Evolutionary conservation across 2,113 vertebrate genomes (phyloP).

Genomic region (Sitta europaea): DNA sequence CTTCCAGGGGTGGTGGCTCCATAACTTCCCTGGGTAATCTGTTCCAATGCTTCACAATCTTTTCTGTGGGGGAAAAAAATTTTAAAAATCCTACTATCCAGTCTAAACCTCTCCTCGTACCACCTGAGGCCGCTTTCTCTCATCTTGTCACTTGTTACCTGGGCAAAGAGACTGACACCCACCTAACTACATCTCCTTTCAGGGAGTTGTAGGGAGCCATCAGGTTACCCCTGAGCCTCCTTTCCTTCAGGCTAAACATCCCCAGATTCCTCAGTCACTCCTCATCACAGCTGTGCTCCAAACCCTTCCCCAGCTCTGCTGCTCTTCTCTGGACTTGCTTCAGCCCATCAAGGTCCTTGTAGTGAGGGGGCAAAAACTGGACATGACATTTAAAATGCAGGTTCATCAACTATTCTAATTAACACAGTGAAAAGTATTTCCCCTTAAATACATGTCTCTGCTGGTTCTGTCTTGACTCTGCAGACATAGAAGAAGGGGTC

Average conservation of each 20-base stretch:
- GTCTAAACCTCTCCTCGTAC: neutral
- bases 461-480: neutral
- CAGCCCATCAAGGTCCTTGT: neutral
- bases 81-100: neutral
- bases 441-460: neutral
- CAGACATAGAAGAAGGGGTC: neutral
- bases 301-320: neutral
- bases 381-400: neutral
- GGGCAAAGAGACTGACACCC: neutral
- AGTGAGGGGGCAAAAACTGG: neutral
- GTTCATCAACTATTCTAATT: neutral
- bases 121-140: neutral
- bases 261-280: neutral
- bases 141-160: neutral
- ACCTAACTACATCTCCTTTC: neutral
- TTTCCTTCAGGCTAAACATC: neutral
- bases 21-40: neutral
- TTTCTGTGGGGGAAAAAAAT: neutral
- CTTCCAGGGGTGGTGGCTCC: neutral
- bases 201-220: neutral
- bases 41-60: neutral
- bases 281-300: no score
- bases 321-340: neutral
- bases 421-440: neutral
- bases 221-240: no score